Base-by-base conservation (phyloP, 2,888 invertebrate genomes). In the Lymantria dispar region DNA sequence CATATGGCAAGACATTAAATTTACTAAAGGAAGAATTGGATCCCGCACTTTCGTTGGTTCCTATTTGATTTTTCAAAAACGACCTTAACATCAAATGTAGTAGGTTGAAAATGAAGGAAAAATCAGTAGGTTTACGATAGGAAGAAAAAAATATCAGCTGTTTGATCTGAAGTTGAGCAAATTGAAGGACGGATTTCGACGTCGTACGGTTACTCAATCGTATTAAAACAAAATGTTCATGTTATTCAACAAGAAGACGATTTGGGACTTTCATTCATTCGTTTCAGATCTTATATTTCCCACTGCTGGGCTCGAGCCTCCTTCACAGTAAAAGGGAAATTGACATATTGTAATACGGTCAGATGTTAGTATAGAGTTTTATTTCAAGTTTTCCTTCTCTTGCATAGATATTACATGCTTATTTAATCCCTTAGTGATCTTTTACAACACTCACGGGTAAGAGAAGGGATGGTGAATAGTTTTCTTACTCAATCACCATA, bases 61-160 rank as follows among this genome's bases (percentile, higher is more conserved):
- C 40, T 14, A 14, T 36, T 37, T 7, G 14, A 11, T 12, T 46
- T 37, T 14, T 11, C 14, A 11, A 52, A 49, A 46, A 39, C 38
- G 8, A 48, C 52, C 12, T 11, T 49, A 49, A 8, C 0, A 1
- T n/a, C 0, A 0, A 9, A 36, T 39, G 30, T n/a, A 46, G 52
- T 45, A 42, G 36, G 12, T 15, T 29, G 43, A 14, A 33, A 14
- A 36, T 36, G 39, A 12, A 11, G 3, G 13, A 14, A 40, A 8
- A 8, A 7, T 8, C 12, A 7, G 13, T 38, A 13, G 1, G 47
- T 45, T 37, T 53, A 44, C 15, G 36, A 33, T 40, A 54, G 53
- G 54, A 65, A 65, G 65, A 63, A 65, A 65, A n/a, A 65, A 66
- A 64, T 66, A 65, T 65, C 65, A 65, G 65, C 66, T 65, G 66